Evolutionary conservation across 2,888 invertebrate genomes (phyloP).

Genomic region (Desoria tigrina): DNA sequence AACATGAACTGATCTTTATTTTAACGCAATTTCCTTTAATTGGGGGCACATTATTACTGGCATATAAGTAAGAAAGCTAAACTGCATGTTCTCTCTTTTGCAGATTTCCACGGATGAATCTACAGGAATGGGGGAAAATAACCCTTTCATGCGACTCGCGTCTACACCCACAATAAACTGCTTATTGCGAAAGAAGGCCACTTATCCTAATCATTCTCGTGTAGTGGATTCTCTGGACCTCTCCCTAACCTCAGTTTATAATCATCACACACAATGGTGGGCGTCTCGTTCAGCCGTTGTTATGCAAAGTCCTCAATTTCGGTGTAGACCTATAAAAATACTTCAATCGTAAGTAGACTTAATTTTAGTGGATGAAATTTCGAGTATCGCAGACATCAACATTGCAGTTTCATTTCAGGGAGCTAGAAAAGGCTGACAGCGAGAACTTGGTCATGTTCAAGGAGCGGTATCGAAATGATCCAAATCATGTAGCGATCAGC

Average conservation of each 20-base stretch:
- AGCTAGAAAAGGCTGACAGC: too few species aligned
- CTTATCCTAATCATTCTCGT: not conserved
- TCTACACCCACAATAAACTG: conserved; percentile 29
- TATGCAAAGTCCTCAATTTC: conserved; percentile 12
- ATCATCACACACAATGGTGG: conserved; percentile 43
- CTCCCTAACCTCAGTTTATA: conserved; percentile 32
- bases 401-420: not conserved
- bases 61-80: too few species aligned
- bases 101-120: not conserved
- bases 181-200: conserved; percentile 13
- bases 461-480: conserved; percentile 27
- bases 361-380: not conserved
- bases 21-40: too few species aligned
- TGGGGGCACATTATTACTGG: too few species aligned
- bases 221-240: conserved; percentile 37
- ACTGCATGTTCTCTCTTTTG: too few species aligned
- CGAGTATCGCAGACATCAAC: not conserved
- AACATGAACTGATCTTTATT: too few species aligned
- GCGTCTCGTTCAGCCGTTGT: conserved; percentile 27
- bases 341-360: conserved; percentile 1
- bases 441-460: conserved; percentile 1
- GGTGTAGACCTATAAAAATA: conserved; percentile 5
- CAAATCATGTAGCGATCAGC: conserved; percentile 28
- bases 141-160: conserved; percentile 25
- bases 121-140: not conserved